Evolutionary conservation across 2,797 vertebrate genomes (phyloP), one percentile per base, ranked within the genome.

Genomic region (Okamejei kenojei): DNA sequence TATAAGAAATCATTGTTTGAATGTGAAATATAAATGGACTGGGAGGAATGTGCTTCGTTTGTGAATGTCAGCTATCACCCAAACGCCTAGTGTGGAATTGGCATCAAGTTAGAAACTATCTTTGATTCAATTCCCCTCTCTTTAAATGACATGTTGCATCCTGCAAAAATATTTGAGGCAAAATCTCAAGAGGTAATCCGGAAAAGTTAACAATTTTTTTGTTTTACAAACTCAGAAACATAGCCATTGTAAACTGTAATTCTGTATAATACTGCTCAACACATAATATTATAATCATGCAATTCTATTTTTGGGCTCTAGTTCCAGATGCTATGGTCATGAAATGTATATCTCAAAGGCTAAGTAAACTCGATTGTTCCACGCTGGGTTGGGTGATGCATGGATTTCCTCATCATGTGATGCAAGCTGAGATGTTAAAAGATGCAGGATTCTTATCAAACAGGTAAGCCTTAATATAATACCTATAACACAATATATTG

Each of bases 321-420:
- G 98, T 98, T 74, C 97, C 98, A n/a, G 96, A 98, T 94, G 94
- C 79, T 10, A 93, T 98, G 93, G 95, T 98, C 1, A 74, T 97
- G 93, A 96, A 96, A 96, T 94, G 97, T 90, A 95, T 99, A 94
- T 84, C 94, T 0, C 93, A 96, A 0, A 97, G 97, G 38, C 96
- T 99, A 90, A 95, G 94, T 71, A 93, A 93, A 0, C 93, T 95
- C 0, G 98, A 99, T 96, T 98, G 97, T 93, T 61, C 95, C 93
- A 94, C 93, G 93, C 94, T 93, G 0, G 98, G 98, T 0, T 99
- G 98, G 98, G 96, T 99, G 93, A 96, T 99, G 1, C 96, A 96
- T 0, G 97, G 97, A 74, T 98, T 98, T 95, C 98, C 98, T 0
- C 93, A 93, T 1, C 95, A 98, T 91, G 8, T 94, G 73, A 95